Percentiles rank a stretch among this genome's conserved stretches.
Evolutionary conservation across 1,140 invertebrate species (phyloP).

Genomic region (Ceratoteleas bidentatus): DNA sequence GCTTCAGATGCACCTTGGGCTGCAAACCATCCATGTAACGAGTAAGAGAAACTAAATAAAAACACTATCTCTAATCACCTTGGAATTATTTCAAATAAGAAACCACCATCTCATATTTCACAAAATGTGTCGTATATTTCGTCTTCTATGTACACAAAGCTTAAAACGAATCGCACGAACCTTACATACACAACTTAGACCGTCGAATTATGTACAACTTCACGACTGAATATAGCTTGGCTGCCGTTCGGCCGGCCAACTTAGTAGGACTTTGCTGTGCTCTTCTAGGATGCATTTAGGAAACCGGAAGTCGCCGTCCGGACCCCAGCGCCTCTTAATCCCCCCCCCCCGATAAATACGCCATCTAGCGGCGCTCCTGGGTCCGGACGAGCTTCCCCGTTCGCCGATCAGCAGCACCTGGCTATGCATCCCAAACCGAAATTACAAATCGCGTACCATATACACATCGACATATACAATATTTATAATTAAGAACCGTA

Average conservation of each 20-base stretch:
- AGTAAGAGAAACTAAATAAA: too few relatives aligned
- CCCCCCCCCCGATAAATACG: slow-evolving; percentile 12
- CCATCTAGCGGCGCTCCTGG: not conserved
- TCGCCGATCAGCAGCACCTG: slow-evolving; percentile 12
- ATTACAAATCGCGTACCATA: slow-evolving; percentile 57
- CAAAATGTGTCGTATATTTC: slow-evolving; percentile 52
- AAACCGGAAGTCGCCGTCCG: slow-evolving; percentile 15
- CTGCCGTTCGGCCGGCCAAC: slow-evolving; percentile 24
- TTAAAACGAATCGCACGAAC: slow-evolving; percentile 45
- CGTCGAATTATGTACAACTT: slow-evolving; percentile 73
- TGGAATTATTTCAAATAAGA: not conserved
- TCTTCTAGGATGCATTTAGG: slow-evolving; percentile 62
- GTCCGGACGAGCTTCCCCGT: not conserved
- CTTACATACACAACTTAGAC: slow-evolving; percentile 70
- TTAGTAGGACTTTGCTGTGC: slow-evolving; percentile 63
- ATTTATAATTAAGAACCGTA: slow-evolving; percentile 58
- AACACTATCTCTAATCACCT: too few relatives aligned
- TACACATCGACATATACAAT: slow-evolving; percentile 51
- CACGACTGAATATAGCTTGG: slow-evolving; percentile 32
- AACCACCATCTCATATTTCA: slow-evolving; percentile 32
- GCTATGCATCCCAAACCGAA: slow-evolving; percentile 51
- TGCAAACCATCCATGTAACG: too few relatives aligned
- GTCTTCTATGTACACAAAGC: slow-evolving; percentile 54
- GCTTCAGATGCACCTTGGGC: too few relatives aligned
- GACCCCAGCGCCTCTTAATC: not conserved